Base-by-base conservation (phyloP, 2,113 vertebrate species). In the Cavia porcellus region DNA sequence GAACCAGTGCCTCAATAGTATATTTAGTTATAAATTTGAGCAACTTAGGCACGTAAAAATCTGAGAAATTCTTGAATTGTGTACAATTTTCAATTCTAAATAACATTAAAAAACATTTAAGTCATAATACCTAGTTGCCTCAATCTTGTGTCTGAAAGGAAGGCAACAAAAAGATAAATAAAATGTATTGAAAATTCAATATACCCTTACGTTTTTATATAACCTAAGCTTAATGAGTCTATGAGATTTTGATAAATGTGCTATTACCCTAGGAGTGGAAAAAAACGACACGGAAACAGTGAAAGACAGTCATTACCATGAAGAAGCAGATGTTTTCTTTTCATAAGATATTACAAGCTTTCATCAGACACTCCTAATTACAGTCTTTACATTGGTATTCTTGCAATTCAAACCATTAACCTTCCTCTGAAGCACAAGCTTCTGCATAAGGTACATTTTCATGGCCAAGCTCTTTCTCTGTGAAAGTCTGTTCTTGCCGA, bases 241-340 rank as follows among this genome's bases (percentile, higher is more conserved):
- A 86, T 93, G 81, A 90, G 24, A 74, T 92, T 97, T 86, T 88
- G 77, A 97, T 24, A 96, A 84, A 92, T 83, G 59, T 42, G n/a
- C 52, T 92, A 92, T 95, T 93, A 96, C 97, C 96, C 25, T 13
- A 85, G 22, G 50, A 88, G 74, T 7, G 1, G 6, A 74, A 96
- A 93, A 30, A 96, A 92, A 35, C 22, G 28, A 55, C 8, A 28
- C 1, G 24, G 88, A 94, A 94, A 82, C 50, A 96, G 50, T 89
- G 42, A 97, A 88, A 97, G 92, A 50, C 24, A 96, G 82, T 55
- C 80, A 94, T 95, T 91, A 88, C 20, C 50, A 15, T 45, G 88
- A 97, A 91, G 75, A 89, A 94, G 96, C 95, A 98, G 98, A 98
- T 98, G 96, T 97, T 98, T 97, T 98, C 85, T 96, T 96, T 97